Percentiles rank a stretch among this genome's conserved stretches.
phyloP scores from a whole-genome alignment of 2,797 vertebrate genomes.

The Champsocephalus esox region DNA sequence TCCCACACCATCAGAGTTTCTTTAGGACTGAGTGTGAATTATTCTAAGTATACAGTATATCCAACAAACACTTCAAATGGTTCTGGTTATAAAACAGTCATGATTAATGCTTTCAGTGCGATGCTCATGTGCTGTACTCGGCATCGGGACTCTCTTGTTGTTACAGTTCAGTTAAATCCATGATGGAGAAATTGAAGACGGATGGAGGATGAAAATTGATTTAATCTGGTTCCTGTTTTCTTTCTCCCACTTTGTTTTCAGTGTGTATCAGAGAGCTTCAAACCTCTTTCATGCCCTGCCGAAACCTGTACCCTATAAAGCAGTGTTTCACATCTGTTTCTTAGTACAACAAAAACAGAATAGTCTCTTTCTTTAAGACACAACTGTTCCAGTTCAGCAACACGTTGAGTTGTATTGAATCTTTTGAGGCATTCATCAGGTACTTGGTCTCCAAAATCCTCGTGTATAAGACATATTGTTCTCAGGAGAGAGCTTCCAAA shows the following conservation, averaged over 20 bases:
- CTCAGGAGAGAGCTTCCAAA: conserved; percentile 57
- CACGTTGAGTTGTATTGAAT: conserved; percentile 65
- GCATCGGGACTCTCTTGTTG: conserved; percentile 61
- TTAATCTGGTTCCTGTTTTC: conserved; percentile 83
- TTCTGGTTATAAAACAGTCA: conserved; percentile 24
- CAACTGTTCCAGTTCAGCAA: conserved; percentile 56
- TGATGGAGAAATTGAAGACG: conserved; percentile 76
- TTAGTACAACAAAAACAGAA: conserved; percentile 50
- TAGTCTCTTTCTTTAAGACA: conserved; percentile 44
- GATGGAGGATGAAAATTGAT: conserved; percentile 80
- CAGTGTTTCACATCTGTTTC: conserved; percentile 79
- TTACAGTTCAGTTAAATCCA: conserved; percentile 69
- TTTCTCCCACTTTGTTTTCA: conserved; percentile 77
- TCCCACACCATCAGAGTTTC: conserved; percentile 12
- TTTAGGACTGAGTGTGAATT: conserved; percentile 25
- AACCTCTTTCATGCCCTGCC: conserved; percentile 76
- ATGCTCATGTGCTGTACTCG: conserved; percentile 47
- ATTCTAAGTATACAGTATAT: conserved; percentile 12
- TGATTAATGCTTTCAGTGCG: conserved; percentile 45
- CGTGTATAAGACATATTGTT: conserved; percentile 65
- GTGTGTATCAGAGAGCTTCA: conserved; percentile 75
- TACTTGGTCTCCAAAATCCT: conserved; percentile 43
- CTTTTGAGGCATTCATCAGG: conserved; percentile 62
- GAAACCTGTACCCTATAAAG: conserved; percentile 78
- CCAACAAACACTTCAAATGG: conserved; percentile 36